Base-by-base conservation (phyloP, 2,797 vertebrate species). In the Darevskia nairensis region DNA sequence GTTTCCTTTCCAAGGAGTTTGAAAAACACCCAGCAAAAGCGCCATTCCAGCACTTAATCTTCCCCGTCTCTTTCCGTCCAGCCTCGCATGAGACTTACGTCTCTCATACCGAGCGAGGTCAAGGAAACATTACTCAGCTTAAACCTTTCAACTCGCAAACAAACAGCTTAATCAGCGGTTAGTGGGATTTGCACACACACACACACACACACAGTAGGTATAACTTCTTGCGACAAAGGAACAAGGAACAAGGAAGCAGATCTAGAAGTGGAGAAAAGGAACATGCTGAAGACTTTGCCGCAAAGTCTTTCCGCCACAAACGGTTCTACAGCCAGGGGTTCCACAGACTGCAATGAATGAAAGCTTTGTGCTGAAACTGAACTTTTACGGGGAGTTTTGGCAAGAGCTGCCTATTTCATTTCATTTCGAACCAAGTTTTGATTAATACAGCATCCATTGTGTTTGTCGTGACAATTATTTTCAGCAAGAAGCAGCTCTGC, bases 361-460 rank as follows among this genome's bases (percentile, higher is more conserved):
- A 94, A 89, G 89, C 91, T 93, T 91, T 89, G 92, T 94, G 91
- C 92, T 84, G 82, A 84, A 76, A 91, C 75, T 85, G 59, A 64
- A 55, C 75, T 80, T 55, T 88, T 72, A 91, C 86, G 94, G 66
- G 82, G 74, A 86, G 13, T 74, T 82, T 87, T 89, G 88, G 89
- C 87, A 91, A 50, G 64, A 92, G 89, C 81, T 79, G 35, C n/a
- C 4, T 8, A 8, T 75, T 87, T 76, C 32, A 92, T 59, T 93
- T 89, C 84, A 78, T 82, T 90, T 88, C 89, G 81, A 95, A 93
- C 89, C 0, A 0, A 91, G 11, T 41, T 91, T 93, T 90, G 94
- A 94, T 94, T 91, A 94, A 92, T 76, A 89, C n/a, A 85, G 50
- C 94, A 93, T 92, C 92, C 91, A 93, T 0, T 92, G 78, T 92